Evolutionary conservation across 2,888 invertebrate species (phyloP), one percentile per base, ranked within the genome.

Genomic region (Lepeophtheirus nordmannii): DNA sequence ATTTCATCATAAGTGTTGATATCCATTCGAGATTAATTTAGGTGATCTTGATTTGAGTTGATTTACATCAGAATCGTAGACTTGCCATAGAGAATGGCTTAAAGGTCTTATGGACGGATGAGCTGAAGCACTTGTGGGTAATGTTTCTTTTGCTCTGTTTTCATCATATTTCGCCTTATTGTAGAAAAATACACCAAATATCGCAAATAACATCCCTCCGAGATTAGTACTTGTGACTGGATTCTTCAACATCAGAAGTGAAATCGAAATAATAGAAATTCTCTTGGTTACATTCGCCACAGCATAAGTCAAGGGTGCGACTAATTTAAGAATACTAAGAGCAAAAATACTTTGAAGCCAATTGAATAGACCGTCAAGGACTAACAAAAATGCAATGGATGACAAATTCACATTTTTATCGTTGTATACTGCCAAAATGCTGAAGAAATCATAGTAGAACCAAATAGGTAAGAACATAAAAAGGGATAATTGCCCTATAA

Each of bases 331-430:
- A 66, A 96, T 86, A 71, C 89, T 89, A 78, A 96, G 96, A 0
- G 96, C 96, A 65, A 92, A 83, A 72, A 93, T 85, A 74, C 94
- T 97, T 78, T 96, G 96, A 71, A 90, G 78, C 87, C 93, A 96
- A 74, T 89, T 92, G 70, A 93, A 81, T 66, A 87, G 79, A 17
- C 93, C 94, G 76, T 93, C 93, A 20, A 83, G 74, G 68, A 85
- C 76, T 41, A 89, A 76, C 67, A 88, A 76, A 5, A 80, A 79
- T 66, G 83, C 9, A 11, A 69, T 58, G 40, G 37, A 17, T 9
- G 58, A 58, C 8, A 30, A 56, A 12, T 23, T 23, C 9, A 56
- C 22, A 56, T 30, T 38, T 61, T 5, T 23, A 14, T 58, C 77
- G 67, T 79, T 76, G 38, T 82, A 78, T 75, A 86, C 82, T 40